Base-by-base conservation (phyloP, 2,888 invertebrate species). In the Erynnis tages region DNA sequence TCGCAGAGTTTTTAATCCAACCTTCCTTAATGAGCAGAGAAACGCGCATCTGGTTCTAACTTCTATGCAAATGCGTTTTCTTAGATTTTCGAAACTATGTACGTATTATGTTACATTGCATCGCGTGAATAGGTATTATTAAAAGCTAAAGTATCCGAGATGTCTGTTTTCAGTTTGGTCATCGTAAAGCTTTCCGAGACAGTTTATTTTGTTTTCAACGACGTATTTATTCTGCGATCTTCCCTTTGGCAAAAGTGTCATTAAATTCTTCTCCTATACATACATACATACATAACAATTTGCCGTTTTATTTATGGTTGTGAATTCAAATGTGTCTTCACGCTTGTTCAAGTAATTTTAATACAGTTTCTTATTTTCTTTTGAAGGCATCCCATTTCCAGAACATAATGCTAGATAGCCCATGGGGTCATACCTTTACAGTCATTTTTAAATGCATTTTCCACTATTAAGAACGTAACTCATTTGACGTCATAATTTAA, bases 11-110 rank as follows among this genome's bases (percentile, higher is more conserved):
- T 66, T 66, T 71, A 55, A 59, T 60, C 58, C 65, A 65, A 65
- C 65, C 65, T 69, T 60, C 69, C 84, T 74, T 87, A 86, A 82
- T 82, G 76, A 86, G 84, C 61, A 71, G 76, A 78, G 83, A 86
- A 86, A 85, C 73, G 66, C 59, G 59, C 57, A 62, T 56, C 58
- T 61, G 64, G 69, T 66, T 71, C 74, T 71, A 77, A 76, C 78
- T 75, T 76, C 76, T 83, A 82, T 80, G 80, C 78, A 76, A 82
- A 79, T 79, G 66, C 64, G 76, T 79, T 84, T 82, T 82, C 79
- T 78, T 80, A 73, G 71, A 73, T 80, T 76, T 82, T 79, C 79
- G 78, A 80, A 82, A 79, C 77, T 69, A 58, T 54, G 58, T 57
- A 58, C 32, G 58, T 57, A 58, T 38, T 48, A 49, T 37, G 35